These are phyloP conservation scores for Coranthus polyacanthus DNA, from an alignment of 2,797 vertebrate genomes.

Conservation along the genomic window DNA sequence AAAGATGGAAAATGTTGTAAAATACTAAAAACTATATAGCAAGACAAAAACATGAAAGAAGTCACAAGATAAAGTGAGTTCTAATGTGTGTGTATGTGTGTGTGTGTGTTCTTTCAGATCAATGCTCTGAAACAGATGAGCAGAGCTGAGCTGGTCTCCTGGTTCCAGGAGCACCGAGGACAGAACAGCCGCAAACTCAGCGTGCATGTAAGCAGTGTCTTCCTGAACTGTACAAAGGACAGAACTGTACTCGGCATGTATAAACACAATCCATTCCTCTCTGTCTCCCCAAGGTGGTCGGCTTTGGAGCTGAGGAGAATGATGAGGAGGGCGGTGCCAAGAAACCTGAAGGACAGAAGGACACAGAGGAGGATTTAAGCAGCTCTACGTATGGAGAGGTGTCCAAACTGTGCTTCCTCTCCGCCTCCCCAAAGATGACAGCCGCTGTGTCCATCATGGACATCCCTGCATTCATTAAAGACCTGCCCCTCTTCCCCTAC, in stretches of 20 bases:
- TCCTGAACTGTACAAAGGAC: too few species aligned
- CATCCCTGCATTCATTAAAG: slow-evolving; percentile 90
- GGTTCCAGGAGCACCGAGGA: slow-evolving; percentile 90
- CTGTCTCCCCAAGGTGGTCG: slow-evolving; percentile 88
- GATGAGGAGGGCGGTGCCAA: slow-evolving; percentile 66
- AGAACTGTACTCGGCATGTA: too few species aligned
- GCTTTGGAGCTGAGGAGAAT: slow-evolving; percentile 90
- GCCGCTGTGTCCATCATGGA: slow-evolving; percentile 86
- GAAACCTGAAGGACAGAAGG: slow-evolving; percentile 16
- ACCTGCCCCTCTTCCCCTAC: slow-evolving; percentile 92
- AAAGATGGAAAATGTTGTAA: too few species aligned
- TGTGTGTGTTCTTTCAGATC: slow-evolving; percentile 82
- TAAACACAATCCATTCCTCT: neutral
- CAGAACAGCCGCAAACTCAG: slow-evolving; percentile 90
- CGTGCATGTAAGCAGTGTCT: slow-evolving; percentile 89
- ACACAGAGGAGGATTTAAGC: slow-evolving; percentile 41
- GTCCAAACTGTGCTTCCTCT: slow-evolving; percentile 90
- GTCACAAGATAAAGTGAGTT: too few species aligned
- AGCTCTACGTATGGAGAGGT: slow-evolving; percentile 88
- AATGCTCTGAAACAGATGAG: slow-evolving; percentile 92
- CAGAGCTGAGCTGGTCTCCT: slow-evolving; percentile 87
- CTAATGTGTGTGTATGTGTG: too few species aligned
- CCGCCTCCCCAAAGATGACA: slow-evolving; percentile 85
- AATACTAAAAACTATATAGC: too few species aligned
- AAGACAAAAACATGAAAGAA: too few species aligned